Conservation (phyloP, 2,797 vertebrate genomes). For the Gouania willdenowi region DNA sequence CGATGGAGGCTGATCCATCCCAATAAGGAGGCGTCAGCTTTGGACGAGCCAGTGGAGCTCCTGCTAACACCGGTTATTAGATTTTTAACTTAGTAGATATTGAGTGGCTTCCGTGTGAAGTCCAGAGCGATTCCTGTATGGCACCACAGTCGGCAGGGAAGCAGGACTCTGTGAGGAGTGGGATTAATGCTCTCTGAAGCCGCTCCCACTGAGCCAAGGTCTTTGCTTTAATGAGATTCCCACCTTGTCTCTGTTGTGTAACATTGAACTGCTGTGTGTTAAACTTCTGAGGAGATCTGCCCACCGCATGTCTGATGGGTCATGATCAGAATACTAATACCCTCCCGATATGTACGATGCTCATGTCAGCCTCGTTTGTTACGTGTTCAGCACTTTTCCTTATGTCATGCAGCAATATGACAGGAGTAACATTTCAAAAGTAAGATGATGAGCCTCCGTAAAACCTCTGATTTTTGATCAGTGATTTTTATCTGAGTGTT, state of each 20-base stretch:
- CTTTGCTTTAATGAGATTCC: slow-evolving; percentile 30
- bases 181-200: slow-evolving; percentile 35
- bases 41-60: slow-evolving; percentile 27
- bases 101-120: slow-evolving; percentile 49
- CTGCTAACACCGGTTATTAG: slow-evolving; percentile 43
- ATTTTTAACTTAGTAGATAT: slow-evolving; percentile 52
- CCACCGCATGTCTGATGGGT: no score
- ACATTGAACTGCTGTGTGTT: slow-evolving; percentile 5
- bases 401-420: no score
- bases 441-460: no score
- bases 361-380: no score
- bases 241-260: slow-evolving; percentile 11
- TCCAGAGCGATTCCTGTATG: slow-evolving; percentile 14
- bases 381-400: no score
- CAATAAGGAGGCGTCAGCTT: slow-evolving; percentile 54
- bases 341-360: no score
- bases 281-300: slow-evolving; percentile 15
- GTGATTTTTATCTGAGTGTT: no score
- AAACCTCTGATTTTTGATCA: no score
- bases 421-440: no score
- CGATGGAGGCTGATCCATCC: slow-evolving; percentile 57
- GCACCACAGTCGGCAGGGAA: slow-evolving; percentile 40
- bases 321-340: no score
- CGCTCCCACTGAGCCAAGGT: slow-evolving; percentile 17
- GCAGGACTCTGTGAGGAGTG: slow-evolving; percentile 1